Evolutionary conservation across 2,113 vertebrate genomes (phyloP).

Genomic region (Atrichornis clamosus): DNA sequence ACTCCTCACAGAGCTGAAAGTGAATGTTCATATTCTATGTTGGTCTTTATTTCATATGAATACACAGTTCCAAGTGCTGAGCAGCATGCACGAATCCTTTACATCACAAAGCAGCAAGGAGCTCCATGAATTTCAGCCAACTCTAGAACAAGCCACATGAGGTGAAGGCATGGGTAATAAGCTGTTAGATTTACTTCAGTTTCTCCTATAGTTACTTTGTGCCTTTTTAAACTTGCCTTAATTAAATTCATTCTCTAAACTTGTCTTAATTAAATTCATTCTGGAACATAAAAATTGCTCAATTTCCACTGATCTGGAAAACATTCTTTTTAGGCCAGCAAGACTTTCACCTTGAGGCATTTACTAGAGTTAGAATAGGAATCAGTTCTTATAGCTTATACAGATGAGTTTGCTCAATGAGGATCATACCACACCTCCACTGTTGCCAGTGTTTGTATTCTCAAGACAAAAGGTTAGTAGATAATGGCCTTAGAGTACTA

Average conservation of each 20-base stretch:
- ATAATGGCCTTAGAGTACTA: neutral
- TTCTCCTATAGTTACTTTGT: conserved; percentile 6
- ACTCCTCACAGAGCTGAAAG: neutral
- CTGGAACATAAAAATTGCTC: neutral
- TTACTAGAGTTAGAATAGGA: neutral
- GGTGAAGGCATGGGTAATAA: neutral
- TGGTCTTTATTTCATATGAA: neutral
- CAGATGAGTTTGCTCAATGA: neutral
- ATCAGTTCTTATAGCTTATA: neutral
- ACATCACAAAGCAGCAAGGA: neutral
- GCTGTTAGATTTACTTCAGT: neutral
- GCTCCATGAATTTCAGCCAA: neutral
- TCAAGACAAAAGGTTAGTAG: neutral
- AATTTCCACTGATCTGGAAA: conserved; percentile 16
- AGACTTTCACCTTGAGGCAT: neutral
- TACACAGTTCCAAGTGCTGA: neutral
- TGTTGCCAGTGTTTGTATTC: neutral
- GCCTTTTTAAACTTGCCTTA: conserved; percentile 2
- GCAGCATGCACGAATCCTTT: neutral
- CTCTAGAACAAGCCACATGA: neutral
- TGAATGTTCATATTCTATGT: neutral
- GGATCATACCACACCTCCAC: neutral
- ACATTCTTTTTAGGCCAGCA: conserved; percentile 23
- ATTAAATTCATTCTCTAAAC: conserved; percentile 25
- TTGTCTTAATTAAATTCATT: conserved; percentile 29